Base-by-base conservation (phyloP, 2,888 invertebrate species). In the Chrysolina haemoptera region DNA sequence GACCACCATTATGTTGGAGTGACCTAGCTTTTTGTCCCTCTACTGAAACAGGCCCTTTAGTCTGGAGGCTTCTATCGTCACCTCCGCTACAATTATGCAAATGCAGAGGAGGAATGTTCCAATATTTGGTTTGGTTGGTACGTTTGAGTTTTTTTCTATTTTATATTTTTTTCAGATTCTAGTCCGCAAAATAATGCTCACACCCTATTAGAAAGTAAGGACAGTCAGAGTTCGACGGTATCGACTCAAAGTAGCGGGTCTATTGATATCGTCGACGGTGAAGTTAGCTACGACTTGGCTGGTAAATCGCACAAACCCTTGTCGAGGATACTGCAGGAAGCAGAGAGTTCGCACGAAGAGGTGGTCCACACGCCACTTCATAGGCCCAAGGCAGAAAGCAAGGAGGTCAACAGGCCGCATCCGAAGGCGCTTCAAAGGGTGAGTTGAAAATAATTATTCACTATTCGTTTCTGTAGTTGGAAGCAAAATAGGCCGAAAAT, bases 271-370 rank as follows among this genome's bases (percentile, higher is more conserved):
- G 76, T 79, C n/a, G 82, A 83, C 65, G 80, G 82, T 35, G 76
- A 74, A 18, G 68, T 62, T 70, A 74, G 63, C 71, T 76, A 70
- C 65, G 79, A 79, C 67, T 76, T 82, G 35, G 83, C 88, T 43
- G 84, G 90, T 68, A 92, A 92, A 85, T 90, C 92, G 48, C 94
- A 94, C 85, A 92, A 92, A 80, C 94, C 94, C 1, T 85, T 94
- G 68, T 91, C 93, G 14, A 89, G 94, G 41, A 92, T 82, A 73
- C 80, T 77, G 64, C 80, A 77, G 12, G 81, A 82, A 40, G 75
- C 75, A 5, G 80, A 79, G 5, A 69, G 62, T 12, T 16, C 65
- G 27, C 69, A 67, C 11, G 71, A 68, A 12, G 81, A 80, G 40
- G 50, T 72, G 18, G 74, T 78, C 4, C 80, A 80, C 67, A 84